These are phyloP conservation scores for Tenodera sinensis DNA, from an alignment of 2,888 invertebrate genomes.

Conservation along the genomic window DNA sequence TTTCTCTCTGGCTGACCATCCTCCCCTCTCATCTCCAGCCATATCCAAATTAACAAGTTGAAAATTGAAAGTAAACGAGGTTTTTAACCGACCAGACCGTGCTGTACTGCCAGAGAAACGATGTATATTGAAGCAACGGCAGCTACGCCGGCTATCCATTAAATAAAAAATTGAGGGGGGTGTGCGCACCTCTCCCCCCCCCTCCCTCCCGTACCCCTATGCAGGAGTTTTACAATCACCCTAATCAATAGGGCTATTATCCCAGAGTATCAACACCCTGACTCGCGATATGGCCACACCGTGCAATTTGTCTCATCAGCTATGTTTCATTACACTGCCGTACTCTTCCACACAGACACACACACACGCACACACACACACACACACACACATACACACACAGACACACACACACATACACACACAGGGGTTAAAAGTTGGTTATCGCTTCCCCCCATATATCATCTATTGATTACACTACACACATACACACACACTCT, in stretches of 20 bases:
- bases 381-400: background rate
- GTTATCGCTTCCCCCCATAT: constrained; percentile 17
- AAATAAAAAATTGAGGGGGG: constrained; percentile 3
- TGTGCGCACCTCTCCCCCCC: background rate
- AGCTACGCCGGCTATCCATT: constrained; percentile 5
- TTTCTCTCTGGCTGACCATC: background rate
- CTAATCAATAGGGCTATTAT: constrained; percentile 26
- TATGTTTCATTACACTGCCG: constrained; percentile 13
- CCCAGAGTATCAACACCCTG: background rate
- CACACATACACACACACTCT: background rate
- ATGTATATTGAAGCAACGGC: background rate
- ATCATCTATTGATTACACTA: constrained; percentile 23
- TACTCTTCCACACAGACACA: background rate
- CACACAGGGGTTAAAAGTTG: constrained; percentile 11
- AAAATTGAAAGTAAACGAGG: constrained; percentile 24
- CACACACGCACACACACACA: background rate
- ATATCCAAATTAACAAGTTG: constrained; percentile 22
- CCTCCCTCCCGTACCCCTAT: background rate
- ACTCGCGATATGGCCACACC: background rate
- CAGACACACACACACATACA: background rate
- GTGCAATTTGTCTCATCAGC: constrained; percentile 27
- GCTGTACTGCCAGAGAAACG: background rate
- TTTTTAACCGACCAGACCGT: background rate
- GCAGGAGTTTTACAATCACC: constrained; percentile 13
- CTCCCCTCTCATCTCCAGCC: background rate